Base-by-base conservation (phyloP, 2,797 vertebrate genomes). In the Periparus ater region DNA sequence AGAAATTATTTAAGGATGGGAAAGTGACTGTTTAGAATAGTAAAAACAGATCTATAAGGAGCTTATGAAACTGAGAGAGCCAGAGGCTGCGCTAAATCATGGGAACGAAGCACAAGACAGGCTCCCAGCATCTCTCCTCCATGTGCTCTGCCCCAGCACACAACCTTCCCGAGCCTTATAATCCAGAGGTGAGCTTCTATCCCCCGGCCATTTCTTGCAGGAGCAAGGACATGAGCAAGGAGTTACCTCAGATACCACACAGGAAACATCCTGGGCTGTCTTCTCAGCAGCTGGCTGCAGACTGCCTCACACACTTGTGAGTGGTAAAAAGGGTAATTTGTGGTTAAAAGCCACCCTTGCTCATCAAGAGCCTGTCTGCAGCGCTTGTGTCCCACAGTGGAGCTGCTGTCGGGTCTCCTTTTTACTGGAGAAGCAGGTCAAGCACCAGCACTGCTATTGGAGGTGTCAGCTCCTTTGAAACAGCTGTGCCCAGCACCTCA, bases 401-500 rank as follows among this genome's bases (percentile, higher is more conserved):
- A 88, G 79, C 80, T 91, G 90, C 84, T 71, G 55, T 16, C 3
- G 0, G 38, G 26, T 78, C 85, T 67, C 29, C 30, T 75, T 71
- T 67, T 57, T 30, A 2, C 48, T 61, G 54, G 8, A 13, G 55
- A 13, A 53, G 45, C 71, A 76, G 73, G 90, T 90, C 85, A 93
- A 53, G 93, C 36, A 1, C 26, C 63, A 17, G n/a, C 2, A 3
- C 48, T 0, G 17, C 6, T 22, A 50, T 8, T 53, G 40, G 66
- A 96, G 80, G 76, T 94, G 89, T 84, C 88, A 93, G 48, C 67
- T 85, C 74, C 95, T 96, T 96, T 93, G 95, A 85, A 63, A 81
- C 93, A 94, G 95, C 95, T 95, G 95, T 84, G 83, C 83, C 62
- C 4, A 8, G 55, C 91, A 38, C 89, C 78, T 77, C 54, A 17